phyloP scores from a whole-genome alignment of 2,797 vertebrate genomes.

The Avahi laniger region DNA sequence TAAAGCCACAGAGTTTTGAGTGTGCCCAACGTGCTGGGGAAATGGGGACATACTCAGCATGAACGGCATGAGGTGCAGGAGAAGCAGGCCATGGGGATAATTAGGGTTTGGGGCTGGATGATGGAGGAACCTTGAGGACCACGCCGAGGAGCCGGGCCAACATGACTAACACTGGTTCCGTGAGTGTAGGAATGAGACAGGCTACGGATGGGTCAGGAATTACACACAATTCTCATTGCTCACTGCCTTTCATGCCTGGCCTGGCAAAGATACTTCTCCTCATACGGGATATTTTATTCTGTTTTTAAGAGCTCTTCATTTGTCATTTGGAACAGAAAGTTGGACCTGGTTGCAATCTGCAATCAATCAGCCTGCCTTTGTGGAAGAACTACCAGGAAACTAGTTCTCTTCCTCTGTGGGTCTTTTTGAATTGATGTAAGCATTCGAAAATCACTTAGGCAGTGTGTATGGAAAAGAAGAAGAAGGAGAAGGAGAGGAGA shows the following conservation, averaged over 20 bases:
- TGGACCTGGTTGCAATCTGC: constrained; percentile 76
- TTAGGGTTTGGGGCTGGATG: not conserved
- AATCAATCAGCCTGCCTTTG: constrained; percentile 82
- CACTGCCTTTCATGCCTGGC: constrained; percentile 75
- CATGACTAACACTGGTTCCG: not conserved
- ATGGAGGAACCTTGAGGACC: not conserved
- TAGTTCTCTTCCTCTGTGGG: constrained; percentile 55
- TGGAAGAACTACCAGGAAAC: constrained; percentile 74
- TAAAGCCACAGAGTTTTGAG: not conserved
- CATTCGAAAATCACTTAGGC: constrained; percentile 73
- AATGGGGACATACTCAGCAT: rapidly evolving
- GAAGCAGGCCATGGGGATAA: not conserved
- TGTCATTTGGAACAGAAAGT: constrained; percentile 83
- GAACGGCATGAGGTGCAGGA: not conserved
- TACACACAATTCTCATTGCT: constrained; percentile 66
- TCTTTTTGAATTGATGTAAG: constrained; percentile 74
- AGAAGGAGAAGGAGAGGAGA: not conserved
- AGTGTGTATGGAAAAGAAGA: constrained; percentile 43
- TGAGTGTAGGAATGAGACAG: constrained; percentile 30
- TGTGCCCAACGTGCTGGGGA: not conserved
- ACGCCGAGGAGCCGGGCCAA: not conserved
- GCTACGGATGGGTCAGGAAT: constrained; percentile 67
- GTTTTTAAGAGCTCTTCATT: constrained; percentile 86
- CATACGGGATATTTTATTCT: constrained; percentile 82
- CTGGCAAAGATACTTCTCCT: constrained; percentile 78